Evolutionary conservation across 2,113 vertebrate species (phyloP).

Genomic region (Malurus elegans): DNA sequence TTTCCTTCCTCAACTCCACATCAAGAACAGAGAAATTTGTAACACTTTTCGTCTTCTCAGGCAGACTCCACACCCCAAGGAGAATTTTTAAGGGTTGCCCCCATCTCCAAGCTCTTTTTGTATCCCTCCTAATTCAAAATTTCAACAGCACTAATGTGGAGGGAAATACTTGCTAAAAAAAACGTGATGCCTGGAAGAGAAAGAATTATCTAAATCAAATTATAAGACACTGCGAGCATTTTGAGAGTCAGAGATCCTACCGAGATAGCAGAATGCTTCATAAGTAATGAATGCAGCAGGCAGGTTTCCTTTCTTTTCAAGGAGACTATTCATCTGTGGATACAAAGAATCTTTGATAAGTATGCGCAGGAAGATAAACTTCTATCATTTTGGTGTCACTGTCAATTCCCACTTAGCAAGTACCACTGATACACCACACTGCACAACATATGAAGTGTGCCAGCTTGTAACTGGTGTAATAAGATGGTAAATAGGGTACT

Average conservation of each 20-base stretch:
- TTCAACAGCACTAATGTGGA: neutral
- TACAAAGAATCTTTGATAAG: constrained; percentile 50
- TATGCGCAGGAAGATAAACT: neutral
- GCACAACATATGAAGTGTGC: neutral
- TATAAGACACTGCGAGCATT: constrained; percentile 46
- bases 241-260: constrained; percentile 40
- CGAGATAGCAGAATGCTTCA: constrained; percentile 33
- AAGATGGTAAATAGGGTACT: neutral
- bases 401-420: neutral
- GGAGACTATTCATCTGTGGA: neutral
- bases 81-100: neutral
- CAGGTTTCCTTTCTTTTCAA: constrained; percentile 40
- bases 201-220: constrained; percentile 51
- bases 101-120: neutral
- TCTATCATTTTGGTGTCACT: neutral
- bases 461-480: neutral
- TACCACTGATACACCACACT: neutral
- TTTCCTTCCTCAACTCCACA: constrained; percentile 32
- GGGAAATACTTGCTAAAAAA: constrained; percentile 38
- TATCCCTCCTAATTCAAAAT: neutral
- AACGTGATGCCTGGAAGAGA: constrained; percentile 32
- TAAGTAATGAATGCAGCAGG: constrained; percentile 37
- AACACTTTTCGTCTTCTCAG: constrained; percentile 9
- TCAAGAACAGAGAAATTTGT: neutral
- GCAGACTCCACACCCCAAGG: neutral